Conservation (phyloP, 1,140 invertebrate species). For the Pristionchus pacificus region DNA sequence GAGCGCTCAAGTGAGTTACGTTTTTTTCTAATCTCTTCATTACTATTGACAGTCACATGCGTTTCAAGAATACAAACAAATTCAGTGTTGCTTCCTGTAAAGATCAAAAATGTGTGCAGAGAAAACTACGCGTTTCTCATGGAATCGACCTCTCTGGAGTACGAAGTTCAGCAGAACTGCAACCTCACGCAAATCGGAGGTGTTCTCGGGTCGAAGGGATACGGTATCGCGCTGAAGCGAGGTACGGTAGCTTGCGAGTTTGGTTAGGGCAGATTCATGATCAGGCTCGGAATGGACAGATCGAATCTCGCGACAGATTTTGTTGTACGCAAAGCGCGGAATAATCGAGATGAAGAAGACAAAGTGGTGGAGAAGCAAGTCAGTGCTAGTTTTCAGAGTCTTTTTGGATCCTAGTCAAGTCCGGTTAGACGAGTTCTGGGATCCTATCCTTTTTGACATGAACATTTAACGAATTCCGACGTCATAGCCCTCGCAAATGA, state of each 20-base stretch:
- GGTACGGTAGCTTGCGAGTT: not conserved
- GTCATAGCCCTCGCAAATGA: no score
- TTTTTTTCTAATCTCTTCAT: not conserved
- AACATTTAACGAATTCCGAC: no score
- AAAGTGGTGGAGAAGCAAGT: slow-evolving; percentile 57
- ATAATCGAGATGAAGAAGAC: slow-evolving; percentile 58
- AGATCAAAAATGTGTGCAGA: slow-evolving; percentile 55
- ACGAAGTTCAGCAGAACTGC: slow-evolving; percentile 88
- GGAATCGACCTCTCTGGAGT: slow-evolving; percentile 96
- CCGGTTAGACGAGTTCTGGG: no score
- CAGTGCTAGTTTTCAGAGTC: slow-evolving; percentile 17
- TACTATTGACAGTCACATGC: no score
- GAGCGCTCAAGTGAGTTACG: slow-evolving; percentile 65
- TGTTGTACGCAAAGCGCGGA: slow-evolving; percentile 54
- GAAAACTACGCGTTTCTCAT: slow-evolving; percentile 95
- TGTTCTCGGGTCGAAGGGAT: slow-evolving; percentile 81
- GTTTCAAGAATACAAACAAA: no score
- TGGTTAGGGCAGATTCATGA: slow-evolving; percentile 11
- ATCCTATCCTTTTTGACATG: no score
- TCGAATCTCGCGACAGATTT: slow-evolving; percentile 52
- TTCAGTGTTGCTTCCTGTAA: no score
- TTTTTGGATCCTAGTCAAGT: no score
- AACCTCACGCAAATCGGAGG: slow-evolving; percentile 96
- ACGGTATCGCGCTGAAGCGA: slow-evolving; percentile 63
- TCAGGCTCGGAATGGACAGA: slow-evolving; percentile 56